Conservation (phyloP, 53 echinoderm and acorn worm species). For the Paracentrotus lividus region DNA sequence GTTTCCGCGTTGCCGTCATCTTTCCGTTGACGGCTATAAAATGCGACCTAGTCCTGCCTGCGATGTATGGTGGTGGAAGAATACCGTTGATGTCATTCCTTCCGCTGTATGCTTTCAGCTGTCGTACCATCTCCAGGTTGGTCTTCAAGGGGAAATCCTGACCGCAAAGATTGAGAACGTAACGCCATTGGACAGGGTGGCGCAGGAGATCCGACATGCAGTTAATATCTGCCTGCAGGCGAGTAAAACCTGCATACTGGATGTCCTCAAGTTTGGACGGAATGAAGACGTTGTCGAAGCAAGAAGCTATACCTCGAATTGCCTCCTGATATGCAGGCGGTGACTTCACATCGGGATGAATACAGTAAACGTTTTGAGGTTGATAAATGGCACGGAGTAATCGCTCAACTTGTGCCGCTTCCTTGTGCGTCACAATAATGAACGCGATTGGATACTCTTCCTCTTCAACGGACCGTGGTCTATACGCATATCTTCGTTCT, state of each 20-base stretch:
- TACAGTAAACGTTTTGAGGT: conserved; percentile 81
- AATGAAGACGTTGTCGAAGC: conserved; percentile 81
- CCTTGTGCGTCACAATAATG: conserved; percentile 70
- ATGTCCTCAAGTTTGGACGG: conserved; percentile 75
- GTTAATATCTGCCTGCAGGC: conserved; percentile 73
- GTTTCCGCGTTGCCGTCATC: background rate
- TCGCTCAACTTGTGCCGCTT: conserved; percentile 74
- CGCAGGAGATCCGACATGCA: conserved; percentile 76
- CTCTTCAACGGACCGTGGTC: conserved; percentile 70
- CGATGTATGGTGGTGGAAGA: background rate
- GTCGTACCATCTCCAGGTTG: conserved; percentile 78
- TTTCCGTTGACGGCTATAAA: background rate
- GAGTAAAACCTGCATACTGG: conserved; percentile 50
- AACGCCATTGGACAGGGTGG: conserved; percentile 75
- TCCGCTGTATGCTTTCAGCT: conserved; percentile 49
- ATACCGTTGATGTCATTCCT: conserved; percentile 38
- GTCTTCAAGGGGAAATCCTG: conserved; percentile 87
- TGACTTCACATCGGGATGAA: conserved; percentile 76
- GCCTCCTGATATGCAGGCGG: conserved; percentile 47
- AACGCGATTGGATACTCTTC: conserved; percentile 75
- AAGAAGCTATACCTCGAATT: conserved; percentile 60
- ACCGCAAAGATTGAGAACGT: conserved; percentile 79
- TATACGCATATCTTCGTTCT: conserved; percentile 50
- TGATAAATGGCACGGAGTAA: conserved; percentile 78
- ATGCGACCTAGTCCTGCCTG: background rate